Evolutionary conservation across 2,888 invertebrate genomes (phyloP), one percentile per base, ranked within the genome.

Genomic region (Microplitis manilae): DNA sequence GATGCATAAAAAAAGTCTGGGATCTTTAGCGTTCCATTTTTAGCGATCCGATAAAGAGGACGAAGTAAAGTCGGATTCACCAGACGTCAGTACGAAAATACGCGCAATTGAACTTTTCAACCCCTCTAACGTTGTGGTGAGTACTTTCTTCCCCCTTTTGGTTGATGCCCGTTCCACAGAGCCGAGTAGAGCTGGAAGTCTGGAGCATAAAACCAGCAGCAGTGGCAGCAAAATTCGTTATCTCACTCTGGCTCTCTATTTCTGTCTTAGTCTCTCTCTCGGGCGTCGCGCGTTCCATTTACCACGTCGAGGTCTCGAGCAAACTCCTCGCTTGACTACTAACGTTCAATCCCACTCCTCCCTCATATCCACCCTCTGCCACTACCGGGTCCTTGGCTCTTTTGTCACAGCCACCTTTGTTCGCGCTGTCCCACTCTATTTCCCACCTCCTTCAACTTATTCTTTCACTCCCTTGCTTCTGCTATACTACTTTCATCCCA

Each of bases 31-130:
- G 78, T 81, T 80, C 77, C 76, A 78, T 71, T 81, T 80, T 81
- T 76, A 71, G 71, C 72, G 70, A 70, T 79, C 73, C 75, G 80
- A 76, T 76, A 50, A 50, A 50, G 71, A 76, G 30, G 64, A 74
- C 9, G 39, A 69, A 73, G 82, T 30, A 30, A 85, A 76, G 86
- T 85, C 86, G 87, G 87, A 87, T 88, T 87, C 87, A 87, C 86
- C 87, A 87, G 86, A 88, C 86, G 88, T 86, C 87, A 86, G 84
- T 85, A 84, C 85, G 86, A 89, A 89, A 89, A 88, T 87, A 89
- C 89, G 89, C 88, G 89, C 89, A 89, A 89, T 89, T 89, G 88
- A 89, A 89, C 89, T 89, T 89, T 89, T 87, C 89, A 88, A 87
- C 86, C 87, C 86, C 86, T 86, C 86, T 83, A 65, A 65, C 65